phyloP scores from a whole-genome alignment of 2,888 invertebrate genomes.

The Neoaliturus tenellus region DNA sequence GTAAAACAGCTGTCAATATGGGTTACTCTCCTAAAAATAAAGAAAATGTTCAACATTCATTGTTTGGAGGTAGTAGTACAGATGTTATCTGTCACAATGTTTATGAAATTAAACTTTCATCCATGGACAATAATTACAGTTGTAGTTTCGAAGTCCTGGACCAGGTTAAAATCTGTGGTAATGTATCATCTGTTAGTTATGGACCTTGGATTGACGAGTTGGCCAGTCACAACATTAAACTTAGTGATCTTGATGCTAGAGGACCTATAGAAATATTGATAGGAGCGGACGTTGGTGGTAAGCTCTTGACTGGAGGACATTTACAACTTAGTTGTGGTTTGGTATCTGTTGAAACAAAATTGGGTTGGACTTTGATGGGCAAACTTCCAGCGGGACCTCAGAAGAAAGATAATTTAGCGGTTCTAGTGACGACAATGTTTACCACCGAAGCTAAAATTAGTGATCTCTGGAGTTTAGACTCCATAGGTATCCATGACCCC shows the following conservation, averaged over 20 bases:
- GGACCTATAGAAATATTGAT: conserved; percentile 17
- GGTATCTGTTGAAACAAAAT: background rate
- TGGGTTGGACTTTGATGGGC: conserved; percentile 21
- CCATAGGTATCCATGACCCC: background rate
- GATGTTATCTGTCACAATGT: background rate
- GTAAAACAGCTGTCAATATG: background rate
- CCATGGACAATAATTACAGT: background rate
- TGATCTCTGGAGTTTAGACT: background rate
- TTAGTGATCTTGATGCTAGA: background rate
- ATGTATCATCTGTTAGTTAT: background rate
- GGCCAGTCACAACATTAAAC: background rate
- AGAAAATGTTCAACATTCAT: conserved; percentile 14
- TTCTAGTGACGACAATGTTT: background rate
- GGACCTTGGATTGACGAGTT: conserved; percentile 25
- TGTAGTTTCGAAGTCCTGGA: background rate
- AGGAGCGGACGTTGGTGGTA: background rate
- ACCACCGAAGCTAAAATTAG: background rate
- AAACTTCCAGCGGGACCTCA: background rate
- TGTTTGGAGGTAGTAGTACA: conserved; percentile 10
- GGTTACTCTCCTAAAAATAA: background rate
- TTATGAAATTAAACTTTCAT: background rate
- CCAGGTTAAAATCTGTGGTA: background rate
- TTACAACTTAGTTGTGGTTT: background rate
- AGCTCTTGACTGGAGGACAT: background rate
- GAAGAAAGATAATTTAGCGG: background rate